Base-by-base conservation (phyloP, 2,888 invertebrate species). In the Schrankia costaestrigalis region DNA sequence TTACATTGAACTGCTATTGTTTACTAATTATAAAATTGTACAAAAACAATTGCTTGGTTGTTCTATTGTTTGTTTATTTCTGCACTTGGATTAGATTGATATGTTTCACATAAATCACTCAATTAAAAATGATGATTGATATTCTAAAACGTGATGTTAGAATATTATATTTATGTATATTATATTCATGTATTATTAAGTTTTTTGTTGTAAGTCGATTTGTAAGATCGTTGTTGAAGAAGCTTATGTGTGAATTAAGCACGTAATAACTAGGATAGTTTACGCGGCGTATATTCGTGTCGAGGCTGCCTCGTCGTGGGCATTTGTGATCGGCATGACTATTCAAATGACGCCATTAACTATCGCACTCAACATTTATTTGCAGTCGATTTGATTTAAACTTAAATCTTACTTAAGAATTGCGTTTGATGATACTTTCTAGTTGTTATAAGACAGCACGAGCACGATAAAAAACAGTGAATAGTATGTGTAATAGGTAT, bases 271-370 rank as follows among this genome's bases (percentile, higher is more conserved):
- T 57, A 48, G 67, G 71, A 79, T 76, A 80, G 76, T 82, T 79
- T 77, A 84, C 76, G 72, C 71, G 66, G 64, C 58, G 51, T 56
- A 71, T 73, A 85, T 82, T 78, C 53, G 81, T 86, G 86, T 86
- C 86, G 85, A 85, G 85, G 86, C 63, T 83, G 71, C 57, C 55
- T 70, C 52, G 68, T 64, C 65, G 60, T 65, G 60, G 65, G 68
- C 71, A 72, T 73, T 72, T 75, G 71, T 69, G 73, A 78, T 71
- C 70, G 64, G 63, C 68, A 61, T 70, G 41, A 58, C 44, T 56
- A 56, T 56, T 57, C 51, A 44, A 56, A 57, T 64, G 58, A 59
- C 52, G 51, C 44, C 50, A 50, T 57, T 59, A 53, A 49, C 46
- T 53, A 53, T 53, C 39, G 29, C 30, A 46, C 43, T 55, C 35